These are phyloP conservation scores for Palythoa heliodiscus DNA, from an alignment of 92 coral and sea anemone genomes.

Conservation along the genomic window DNA sequence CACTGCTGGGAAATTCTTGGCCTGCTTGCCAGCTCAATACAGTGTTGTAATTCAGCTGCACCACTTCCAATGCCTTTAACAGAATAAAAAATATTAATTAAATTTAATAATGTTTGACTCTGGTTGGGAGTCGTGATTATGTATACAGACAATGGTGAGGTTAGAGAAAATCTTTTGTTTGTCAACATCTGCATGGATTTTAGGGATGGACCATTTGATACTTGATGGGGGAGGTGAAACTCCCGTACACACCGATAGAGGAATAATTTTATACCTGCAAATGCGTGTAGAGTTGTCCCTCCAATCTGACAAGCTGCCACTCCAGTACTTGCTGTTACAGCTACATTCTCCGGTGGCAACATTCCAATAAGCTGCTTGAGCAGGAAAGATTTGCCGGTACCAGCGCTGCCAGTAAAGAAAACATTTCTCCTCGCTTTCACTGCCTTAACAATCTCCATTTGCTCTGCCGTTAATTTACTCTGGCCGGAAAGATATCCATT, in stretches of 20 bases:
- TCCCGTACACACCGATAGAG: neutral
- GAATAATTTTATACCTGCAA: constrained; percentile 73
- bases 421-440: constrained; percentile 78
- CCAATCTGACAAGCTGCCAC: constrained; percentile 97
- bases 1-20: constrained; percentile 80
- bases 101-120: neutral
- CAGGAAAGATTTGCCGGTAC: constrained; percentile 95
- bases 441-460: constrained; percentile 75
- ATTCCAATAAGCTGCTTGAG: constrained; percentile 84
- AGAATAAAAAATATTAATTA: neutral
- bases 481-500: constrained; percentile 52
- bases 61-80: constrained; percentile 93
- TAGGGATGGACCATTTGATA: too few species aligned
- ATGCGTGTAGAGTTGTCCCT: constrained; percentile 97
- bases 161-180: too few species aligned
- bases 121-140: too few species aligned
- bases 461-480: constrained; percentile 66
- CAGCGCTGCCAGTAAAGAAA: constrained; percentile 98
- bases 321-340: constrained; percentile 96
- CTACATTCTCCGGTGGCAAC: constrained; percentile 92
- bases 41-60: constrained; percentile 67
- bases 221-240: neutral
- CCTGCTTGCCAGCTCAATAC: constrained; percentile 84
- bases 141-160: too few species aligned
- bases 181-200: too few species aligned